phyloP scores from a whole-genome alignment of 2,797 vertebrate species.

The Meriones psammophilus region DNA sequence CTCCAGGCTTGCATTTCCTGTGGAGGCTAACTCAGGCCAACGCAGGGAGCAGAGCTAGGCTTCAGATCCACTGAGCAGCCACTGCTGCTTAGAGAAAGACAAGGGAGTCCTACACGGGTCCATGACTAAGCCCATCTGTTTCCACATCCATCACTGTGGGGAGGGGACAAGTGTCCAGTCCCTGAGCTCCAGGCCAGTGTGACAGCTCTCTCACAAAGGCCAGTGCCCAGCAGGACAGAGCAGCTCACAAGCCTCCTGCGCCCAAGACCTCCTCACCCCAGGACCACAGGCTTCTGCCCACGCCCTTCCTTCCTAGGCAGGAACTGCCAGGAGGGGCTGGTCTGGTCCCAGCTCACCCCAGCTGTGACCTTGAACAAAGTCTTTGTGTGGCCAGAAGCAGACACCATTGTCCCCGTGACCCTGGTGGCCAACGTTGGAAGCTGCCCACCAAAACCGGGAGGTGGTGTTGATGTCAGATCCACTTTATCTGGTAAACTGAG shows the following conservation, averaged over 20 bases:
- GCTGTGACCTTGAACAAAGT: conserved; percentile 47
- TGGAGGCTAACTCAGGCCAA: not conserved
- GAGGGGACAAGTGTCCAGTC: not conserved
- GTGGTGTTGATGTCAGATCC: not conserved
- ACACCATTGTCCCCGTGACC: not conserved
- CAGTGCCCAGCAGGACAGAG: not conserved
- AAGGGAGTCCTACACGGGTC: not conserved
- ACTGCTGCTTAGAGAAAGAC: not conserved
- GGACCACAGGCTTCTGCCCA: not conserved
- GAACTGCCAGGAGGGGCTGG: conserved; percentile 42
- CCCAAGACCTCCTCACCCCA: not conserved
- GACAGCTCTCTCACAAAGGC: not conserved
- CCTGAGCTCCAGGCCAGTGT: not conserved
- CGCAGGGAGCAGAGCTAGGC: not conserved
- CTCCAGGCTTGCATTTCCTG: conserved; percentile 53
- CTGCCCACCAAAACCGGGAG: rapidly evolving
- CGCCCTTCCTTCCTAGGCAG: conserved; percentile 76
- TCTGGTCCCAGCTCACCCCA: conserved; percentile 16
- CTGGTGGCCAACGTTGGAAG: not conserved
- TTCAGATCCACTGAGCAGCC: not conserved
- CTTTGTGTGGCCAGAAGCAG: not conserved
- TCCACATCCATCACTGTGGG: not conserved
- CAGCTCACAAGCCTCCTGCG: not conserved
- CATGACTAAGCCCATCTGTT: conserved; percentile 68
- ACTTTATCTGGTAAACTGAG: not conserved